Conservation (phyloP, 2,797 vertebrate species). For the Rousettus madagascariensis region DNA sequence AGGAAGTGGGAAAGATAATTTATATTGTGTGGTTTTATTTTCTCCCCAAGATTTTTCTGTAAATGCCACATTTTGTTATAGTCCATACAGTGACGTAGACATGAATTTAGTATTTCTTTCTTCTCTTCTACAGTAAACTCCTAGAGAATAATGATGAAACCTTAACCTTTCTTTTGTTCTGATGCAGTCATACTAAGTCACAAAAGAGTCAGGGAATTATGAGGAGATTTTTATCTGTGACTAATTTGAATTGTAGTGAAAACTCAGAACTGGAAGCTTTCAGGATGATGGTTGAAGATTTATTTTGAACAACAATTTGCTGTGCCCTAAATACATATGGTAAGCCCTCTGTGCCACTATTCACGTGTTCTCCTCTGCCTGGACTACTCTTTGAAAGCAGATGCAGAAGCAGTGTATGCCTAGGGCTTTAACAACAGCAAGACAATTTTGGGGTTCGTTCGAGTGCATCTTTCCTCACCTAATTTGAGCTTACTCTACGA, state of each 20-base stretch:
- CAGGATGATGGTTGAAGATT: not conserved
- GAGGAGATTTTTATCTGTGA: not conserved
- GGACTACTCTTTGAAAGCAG: not conserved
- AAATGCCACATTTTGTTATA: not conserved
- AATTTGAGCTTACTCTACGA: not conserved
- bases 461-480: not conserved
- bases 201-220: not conserved
- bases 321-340: not conserved
- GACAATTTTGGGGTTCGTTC: not conserved
- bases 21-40: not conserved
- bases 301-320: not conserved
- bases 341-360: not conserved
- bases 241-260: not conserved
- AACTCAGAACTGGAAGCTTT: not conserved
- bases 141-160: not conserved
- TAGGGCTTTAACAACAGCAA: not conserved
- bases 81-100: not conserved
- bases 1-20: conserved; percentile 7
- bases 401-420: not conserved
- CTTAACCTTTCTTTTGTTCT: not conserved
- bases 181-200: not conserved
- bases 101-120: not conserved
- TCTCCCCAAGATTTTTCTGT: not conserved
- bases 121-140: not conserved
- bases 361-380: not conserved